Evolutionary conservation across 2,888 invertebrate species (phyloP), one percentile per base, ranked within the genome.

Genomic region (Andrena bicolor): DNA sequence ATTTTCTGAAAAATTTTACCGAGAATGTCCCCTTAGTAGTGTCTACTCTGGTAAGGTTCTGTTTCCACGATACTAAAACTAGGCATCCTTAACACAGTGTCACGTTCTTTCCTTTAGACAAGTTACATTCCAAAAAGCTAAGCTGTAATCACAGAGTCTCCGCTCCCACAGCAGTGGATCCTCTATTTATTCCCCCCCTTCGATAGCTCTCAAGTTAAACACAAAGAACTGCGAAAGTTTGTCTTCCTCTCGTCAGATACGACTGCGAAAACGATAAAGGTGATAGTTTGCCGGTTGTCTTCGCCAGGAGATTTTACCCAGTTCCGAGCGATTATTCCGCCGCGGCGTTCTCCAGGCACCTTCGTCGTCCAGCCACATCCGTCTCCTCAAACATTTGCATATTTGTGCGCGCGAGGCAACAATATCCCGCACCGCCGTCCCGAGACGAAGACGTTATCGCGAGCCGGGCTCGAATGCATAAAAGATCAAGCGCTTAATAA

Each of bases 401-500:
- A 63, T 28, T 16, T 35, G 23, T 53, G 63, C 35, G 51, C 58
- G 20, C 56, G 35, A 61, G 23, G 41, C 30, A 7, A 20, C 3
- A 30, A 48, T 56, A 76, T 53, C 64, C 28, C 58, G 58, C 70
- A 58, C 70, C 64, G 60, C 28, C 58, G 64, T 75, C 69, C 70
- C 64, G 70, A 71, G 66, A 80, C 60, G 69, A 65, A 76, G 76
- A 76, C 80, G 76, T 80, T 76, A 76, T 76, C 80, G 49, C 28
- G 28, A 51, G 65, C 41, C 60, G 10, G 66, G 41, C 48, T 41
- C 65, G 80, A 80, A 80, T 80, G 80, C 80, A 80, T 80, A 80
- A 80, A 76, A 80, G 76, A 80, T 80, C 68, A 70, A 61, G 48
- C 76, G 49, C 60, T 80, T 80, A 80, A 80, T 80, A 66, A 70